These are phyloP conservation scores for Pedionomus torquatus DNA, from an alignment of 2,113 vertebrate species.

Conservation along the genomic window DNA sequence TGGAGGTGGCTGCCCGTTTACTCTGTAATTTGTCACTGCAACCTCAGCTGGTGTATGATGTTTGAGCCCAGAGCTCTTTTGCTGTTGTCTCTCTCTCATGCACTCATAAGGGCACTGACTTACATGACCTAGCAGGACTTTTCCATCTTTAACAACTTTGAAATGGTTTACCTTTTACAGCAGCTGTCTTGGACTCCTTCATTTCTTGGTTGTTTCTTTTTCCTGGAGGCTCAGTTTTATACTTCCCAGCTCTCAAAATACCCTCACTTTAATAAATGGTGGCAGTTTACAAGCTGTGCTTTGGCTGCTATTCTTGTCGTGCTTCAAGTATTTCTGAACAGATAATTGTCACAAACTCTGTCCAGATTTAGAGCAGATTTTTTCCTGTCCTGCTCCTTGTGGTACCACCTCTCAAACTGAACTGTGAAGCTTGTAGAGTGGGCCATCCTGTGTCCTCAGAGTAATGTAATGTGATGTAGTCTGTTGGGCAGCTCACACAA, in stretches of 20 bases:
- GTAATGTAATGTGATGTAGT: not conserved
- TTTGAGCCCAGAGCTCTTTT: not conserved
- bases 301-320: not conserved
- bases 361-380: not conserved
- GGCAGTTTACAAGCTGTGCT: not conserved
- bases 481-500: not conserved
- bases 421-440: not conserved
- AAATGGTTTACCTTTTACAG: conserved; percentile 10
- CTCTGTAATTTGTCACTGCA: not conserved
- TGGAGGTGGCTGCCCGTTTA: not conserved
- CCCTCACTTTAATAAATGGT: conserved; percentile 4
- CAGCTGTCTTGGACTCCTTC: not conserved
- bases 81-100: not conserved
- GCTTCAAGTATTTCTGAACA: conserved; percentile 13
- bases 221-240: not conserved
- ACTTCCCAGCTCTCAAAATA: not conserved
- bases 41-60: not conserved
- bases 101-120: not conserved
- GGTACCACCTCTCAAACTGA: not conserved
- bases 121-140: conserved; percentile 1
- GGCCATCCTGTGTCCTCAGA: accelerated
- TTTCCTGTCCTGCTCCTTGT: not conserved
- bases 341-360: not conserved
- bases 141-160: conserved; percentile 34
- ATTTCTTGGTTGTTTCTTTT: not conserved